These are phyloP conservation scores for Drosophila equinoxialis DNA, from an alignment of 1,140 invertebrate genomes.

Conservation along the genomic window DNA sequence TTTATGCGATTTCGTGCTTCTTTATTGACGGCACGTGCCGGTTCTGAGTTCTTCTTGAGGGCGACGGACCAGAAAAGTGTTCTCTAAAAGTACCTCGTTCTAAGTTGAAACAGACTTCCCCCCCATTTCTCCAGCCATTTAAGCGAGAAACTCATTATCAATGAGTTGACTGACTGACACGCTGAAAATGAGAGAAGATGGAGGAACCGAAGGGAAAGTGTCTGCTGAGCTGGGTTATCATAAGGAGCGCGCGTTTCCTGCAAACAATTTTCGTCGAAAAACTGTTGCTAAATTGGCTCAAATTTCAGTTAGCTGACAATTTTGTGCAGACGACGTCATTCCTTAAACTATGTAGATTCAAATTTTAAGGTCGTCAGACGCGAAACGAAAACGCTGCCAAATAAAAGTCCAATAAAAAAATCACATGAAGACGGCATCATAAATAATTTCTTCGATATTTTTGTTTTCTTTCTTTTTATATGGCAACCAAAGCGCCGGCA, in stretches of 20 bases:
- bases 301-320: slow-evolving; percentile 25
- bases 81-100: slow-evolving; percentile 19
- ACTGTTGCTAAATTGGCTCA: slow-evolving; percentile 54
- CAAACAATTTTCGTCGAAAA: slow-evolving; percentile 50
- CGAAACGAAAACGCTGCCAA: slow-evolving; percentile 27
- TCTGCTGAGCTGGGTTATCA: slow-evolving; percentile 36
- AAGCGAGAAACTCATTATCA: slow-evolving; percentile 48
- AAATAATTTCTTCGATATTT: slow-evolving; percentile 46
- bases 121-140: background rate
- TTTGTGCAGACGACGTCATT: slow-evolving; percentile 7
- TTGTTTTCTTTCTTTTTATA: background rate
- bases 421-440: slow-evolving; percentile 45
- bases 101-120: background rate
- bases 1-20: slow-evolving; percentile 55
- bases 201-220: background rate
- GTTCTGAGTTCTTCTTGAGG: slow-evolving; percentile 8
- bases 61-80: slow-evolving; percentile 23
- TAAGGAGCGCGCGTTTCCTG: slow-evolving; percentile 16
- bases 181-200: slow-evolving; percentile 2
- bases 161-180: slow-evolving; percentile 27
- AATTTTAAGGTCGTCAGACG: slow-evolving; percentile 35
- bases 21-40: slow-evolving; percentile 61
- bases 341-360: slow-evolving; percentile 35
- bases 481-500: slow-evolving; percentile 30
- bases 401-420: slow-evolving; percentile 58